These are phyloP conservation scores for Chloroceryle amazona DNA, from an alignment of 2,797 vertebrate genomes.

Conservation along the genomic window DNA sequence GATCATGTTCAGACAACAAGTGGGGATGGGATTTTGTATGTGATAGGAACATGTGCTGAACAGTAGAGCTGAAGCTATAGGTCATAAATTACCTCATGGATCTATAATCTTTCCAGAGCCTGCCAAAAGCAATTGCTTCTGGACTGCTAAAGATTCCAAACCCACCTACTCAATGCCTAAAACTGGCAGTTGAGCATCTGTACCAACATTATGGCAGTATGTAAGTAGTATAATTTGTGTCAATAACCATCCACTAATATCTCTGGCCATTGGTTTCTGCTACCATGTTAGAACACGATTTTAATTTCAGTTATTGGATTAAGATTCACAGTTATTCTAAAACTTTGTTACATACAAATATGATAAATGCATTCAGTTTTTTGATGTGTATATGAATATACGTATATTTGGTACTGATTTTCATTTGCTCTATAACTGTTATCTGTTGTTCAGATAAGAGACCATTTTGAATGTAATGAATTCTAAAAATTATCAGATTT, in stretches of 20 bases:
- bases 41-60: not conserved
- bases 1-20: not conserved
- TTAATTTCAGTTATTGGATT: not conserved
- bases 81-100: not conserved
- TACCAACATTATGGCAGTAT: not conserved
- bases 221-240: not conserved
- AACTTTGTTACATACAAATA: not conserved
- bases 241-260: not conserved
- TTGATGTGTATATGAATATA: not conserved
- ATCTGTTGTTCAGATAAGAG: not conserved
- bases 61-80: not conserved
- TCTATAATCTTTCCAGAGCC: not conserved
- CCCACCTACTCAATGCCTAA: not conserved
- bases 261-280: not conserved
- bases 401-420: not conserved
- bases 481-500: not conserved
- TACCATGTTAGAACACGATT: not conserved
- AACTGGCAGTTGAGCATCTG: not conserved
- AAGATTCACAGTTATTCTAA: not conserved
- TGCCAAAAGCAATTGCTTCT: not conserved
- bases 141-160: not conserved
- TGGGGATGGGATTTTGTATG: not conserved
- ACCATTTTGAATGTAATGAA: not conserved
- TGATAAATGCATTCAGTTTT: not conserved
- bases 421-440: not conserved